These are phyloP conservation scores for Perccottus glenii DNA, from an alignment of 2,113 vertebrate species.

Conservation along the genomic window DNA sequence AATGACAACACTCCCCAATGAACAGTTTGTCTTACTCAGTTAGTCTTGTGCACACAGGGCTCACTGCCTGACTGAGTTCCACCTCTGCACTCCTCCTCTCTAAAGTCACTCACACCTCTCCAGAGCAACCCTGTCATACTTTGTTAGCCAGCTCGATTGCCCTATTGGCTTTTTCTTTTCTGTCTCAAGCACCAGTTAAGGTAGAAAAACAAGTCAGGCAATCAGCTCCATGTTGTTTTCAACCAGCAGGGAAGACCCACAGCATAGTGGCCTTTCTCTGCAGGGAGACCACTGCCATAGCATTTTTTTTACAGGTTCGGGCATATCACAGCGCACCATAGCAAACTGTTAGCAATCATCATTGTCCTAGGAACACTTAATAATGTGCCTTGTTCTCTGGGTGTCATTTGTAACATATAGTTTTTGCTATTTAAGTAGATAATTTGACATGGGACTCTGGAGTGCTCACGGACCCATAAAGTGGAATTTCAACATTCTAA, in stretches of 20 bases:
- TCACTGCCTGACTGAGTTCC: slow-evolving; percentile 48
- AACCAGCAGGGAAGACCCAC: slow-evolving; percentile 31
- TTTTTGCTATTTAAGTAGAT: too few relatives aligned
- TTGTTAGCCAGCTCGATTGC: slow-evolving; percentile 48
- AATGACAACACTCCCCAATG: too few relatives aligned
- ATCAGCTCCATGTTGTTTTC: not conserved
- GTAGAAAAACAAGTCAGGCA: slow-evolving; percentile 5
- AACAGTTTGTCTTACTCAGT: too few relatives aligned
- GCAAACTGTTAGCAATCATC: too few relatives aligned
- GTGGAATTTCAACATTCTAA: too few relatives aligned
- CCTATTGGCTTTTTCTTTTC: slow-evolving; percentile 35
- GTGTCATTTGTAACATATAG: too few relatives aligned
- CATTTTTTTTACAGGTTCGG: slow-evolving; percentile 31
- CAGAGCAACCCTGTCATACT: slow-evolving; percentile 47
- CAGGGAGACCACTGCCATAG: slow-evolving; percentile 43
- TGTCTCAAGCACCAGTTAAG: slow-evolving; percentile 2
- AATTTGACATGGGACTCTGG: too few relatives aligned
- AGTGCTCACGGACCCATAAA: too few relatives aligned
- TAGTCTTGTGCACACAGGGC: slow-evolving; percentile 45
- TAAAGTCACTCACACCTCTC: slow-evolving; percentile 49
- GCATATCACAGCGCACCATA: slow-evolving; percentile 5
- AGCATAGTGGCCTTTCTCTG: slow-evolving; percentile 41
- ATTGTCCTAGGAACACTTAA: too few relatives aligned
- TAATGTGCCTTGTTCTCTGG: too few relatives aligned
- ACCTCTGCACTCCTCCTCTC: slow-evolving; percentile 45